Evolutionary conservation across 2,797 vertebrate genomes (phyloP), one percentile per base, ranked within the genome.

Genomic region (Oryzias sinensis): DNA sequence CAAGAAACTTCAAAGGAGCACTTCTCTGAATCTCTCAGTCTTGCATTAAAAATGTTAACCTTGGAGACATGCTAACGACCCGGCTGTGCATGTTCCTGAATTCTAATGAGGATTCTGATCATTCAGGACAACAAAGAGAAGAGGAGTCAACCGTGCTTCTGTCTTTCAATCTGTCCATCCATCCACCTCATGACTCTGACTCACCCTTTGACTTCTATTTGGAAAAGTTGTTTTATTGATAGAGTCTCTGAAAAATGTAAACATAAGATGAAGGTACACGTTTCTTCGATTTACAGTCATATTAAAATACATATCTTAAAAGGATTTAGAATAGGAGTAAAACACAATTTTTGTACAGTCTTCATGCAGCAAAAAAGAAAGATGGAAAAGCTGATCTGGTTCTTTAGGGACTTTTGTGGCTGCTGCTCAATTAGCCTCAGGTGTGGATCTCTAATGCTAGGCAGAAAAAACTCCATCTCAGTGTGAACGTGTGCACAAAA

Each of bases 21-120:
- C 87, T 90, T 90, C 88, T 87, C 80, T 52, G 72, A 89, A 91
- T 87, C 87, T 84, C 87, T 89, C 84, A 86, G 85, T 90, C 89
- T 88, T 89, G 90, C 89, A 91, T 93, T 91, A 90, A 91, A 92
- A 91, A 90, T 84, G 87, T 90, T 91, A 91, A 93, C 91, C 90
- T 92, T 92, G 89, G 87, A 92, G 91, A 92, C 89, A 83, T 84
- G 85, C 82, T 91, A 91, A 91, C 89, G 85, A 90, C 70, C 74
- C 78, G 48, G 62, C 80, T 49, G 76, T 17, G 74, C 62, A 80
- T 54, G 78, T 76, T 79, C 80, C 60, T 61, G 91, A 91, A 93
- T 92, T 82, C 77, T 83, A 92, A 91, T 91, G 84, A 91, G 89
- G 73, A 74, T 62, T 76, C 69, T 69, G 76, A 88, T 89, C 75